phyloP scores from a whole-genome alignment of 2,888 invertebrate species.

The Tipula helvola region DNA sequence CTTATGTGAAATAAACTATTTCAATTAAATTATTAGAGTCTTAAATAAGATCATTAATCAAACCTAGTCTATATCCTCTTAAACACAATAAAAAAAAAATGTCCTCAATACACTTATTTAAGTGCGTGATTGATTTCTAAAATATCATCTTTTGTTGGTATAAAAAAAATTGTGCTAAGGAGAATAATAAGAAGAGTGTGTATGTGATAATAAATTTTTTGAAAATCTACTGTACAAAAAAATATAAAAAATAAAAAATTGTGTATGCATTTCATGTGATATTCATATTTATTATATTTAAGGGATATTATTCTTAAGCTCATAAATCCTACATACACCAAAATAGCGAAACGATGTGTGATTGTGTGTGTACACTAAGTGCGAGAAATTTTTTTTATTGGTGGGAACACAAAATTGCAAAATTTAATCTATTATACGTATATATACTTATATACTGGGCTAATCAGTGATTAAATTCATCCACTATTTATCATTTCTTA shows the following conservation, averaged over 20 bases:
- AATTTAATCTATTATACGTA: neutral
- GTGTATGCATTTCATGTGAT: neutral
- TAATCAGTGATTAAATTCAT: neutral
- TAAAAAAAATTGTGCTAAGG: neutral
- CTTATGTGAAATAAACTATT: neutral
- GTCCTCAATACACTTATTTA: neutral
- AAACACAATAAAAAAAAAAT: neutral
- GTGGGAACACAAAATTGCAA: neutral
- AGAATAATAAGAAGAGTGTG: neutral
- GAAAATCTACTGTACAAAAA: neutral
- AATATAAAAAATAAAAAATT: neutral
- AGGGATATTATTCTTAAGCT: constrained; percentile 4
- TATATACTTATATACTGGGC: neutral
- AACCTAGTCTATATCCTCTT: neutral
- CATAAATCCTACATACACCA: neutral
- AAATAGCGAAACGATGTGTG: neutral
- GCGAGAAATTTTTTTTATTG: neutral
- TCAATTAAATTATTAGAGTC: neutral
- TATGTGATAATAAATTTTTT: neutral
- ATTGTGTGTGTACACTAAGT: neutral
- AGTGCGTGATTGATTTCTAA: constrained; percentile 9
- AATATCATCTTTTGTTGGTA: constrained; percentile 6
- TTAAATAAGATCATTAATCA: neutral
- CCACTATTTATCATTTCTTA: neutral
- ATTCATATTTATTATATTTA: constrained; percentile 4